Evolutionary conservation across 2,888 invertebrate genomes (phyloP).

Genomic region (Galerucella calmariensis): DNA sequence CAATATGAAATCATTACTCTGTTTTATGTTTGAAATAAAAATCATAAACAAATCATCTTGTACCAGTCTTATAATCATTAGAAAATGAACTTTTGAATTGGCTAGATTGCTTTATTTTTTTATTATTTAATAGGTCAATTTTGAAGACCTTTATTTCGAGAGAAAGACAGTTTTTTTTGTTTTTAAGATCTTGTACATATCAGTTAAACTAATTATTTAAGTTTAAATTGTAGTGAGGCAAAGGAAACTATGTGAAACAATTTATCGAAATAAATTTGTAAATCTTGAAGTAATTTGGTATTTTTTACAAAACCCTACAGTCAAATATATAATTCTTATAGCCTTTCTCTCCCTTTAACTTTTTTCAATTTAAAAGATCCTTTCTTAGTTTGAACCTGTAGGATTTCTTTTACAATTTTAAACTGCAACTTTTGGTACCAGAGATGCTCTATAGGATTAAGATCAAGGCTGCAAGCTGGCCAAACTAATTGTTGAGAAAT

Average conservation of each 20-base stretch:
- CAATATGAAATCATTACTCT: too few relatives aligned
- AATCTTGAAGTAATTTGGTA: slow-evolving; percentile 3
- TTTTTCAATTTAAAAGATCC: too few relatives aligned
- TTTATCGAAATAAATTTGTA: slow-evolving; percentile 15
- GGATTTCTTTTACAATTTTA: too few relatives aligned
- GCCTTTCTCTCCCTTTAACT: too few relatives aligned
- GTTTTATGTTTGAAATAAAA: too few relatives aligned
- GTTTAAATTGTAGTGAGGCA: slow-evolving; percentile 16
- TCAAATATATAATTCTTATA: too few relatives aligned
- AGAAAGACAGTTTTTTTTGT: background rate
- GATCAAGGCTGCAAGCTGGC: too few relatives aligned
- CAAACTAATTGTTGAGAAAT: too few relatives aligned
- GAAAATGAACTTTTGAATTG: background rate
- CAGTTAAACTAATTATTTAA: slow-evolving; percentile 1
- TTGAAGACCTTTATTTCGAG: background rate
- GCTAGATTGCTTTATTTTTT: background rate
- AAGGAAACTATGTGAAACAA: slow-evolving; percentile 6
- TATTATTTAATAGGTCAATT: background rate
- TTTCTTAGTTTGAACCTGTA: too few relatives aligned
- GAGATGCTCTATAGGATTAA: too few relatives aligned
- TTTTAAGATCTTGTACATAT: slow-evolving; percentile 16
- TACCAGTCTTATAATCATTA: slow-evolving; percentile 6
- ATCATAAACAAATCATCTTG: background rate
- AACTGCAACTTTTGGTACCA: too few relatives aligned
- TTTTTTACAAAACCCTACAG: background rate